These are phyloP conservation scores for Cheilosia vulpina DNA, from an alignment of 2,888 invertebrate genomes.

Conservation along the genomic window DNA sequence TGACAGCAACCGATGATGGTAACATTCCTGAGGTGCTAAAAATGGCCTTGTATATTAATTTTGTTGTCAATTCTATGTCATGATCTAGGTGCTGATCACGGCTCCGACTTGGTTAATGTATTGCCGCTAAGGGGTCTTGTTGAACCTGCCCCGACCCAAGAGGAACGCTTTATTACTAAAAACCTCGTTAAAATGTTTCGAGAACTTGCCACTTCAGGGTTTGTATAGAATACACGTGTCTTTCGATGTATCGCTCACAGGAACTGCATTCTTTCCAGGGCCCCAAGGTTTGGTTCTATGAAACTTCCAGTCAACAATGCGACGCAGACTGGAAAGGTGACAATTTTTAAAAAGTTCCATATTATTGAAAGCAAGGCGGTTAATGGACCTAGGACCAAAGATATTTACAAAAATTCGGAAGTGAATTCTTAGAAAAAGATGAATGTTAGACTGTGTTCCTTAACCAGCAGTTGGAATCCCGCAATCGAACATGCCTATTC, in stretches of 20 bases:
- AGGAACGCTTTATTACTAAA: background rate
- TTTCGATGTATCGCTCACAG: background rate
- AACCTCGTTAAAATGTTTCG: conserved; percentile 26
- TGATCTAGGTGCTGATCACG: conserved; percentile 76
- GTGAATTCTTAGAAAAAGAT: background rate
- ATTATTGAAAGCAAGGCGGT: background rate
- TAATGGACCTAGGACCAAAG: background rate
- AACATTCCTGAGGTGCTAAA: no score
- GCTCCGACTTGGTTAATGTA: conserved; percentile 4
- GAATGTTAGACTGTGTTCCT: no score
- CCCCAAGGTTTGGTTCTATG: background rate
- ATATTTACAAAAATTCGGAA: conserved; percentile 1
- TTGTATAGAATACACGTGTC: background rate
- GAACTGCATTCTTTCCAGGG: background rate
- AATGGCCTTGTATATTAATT: no score
- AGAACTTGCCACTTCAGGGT: background rate
- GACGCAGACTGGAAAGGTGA: conserved; percentile 8
- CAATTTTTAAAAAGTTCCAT: background rate
- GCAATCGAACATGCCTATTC: no score
- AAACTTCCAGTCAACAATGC: conserved; percentile 13
- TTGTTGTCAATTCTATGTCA: no score
- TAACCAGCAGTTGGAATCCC: background rate
- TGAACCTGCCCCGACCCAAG: background rate
- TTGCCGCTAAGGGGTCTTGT: background rate
- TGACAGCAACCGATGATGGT: no score